Evolutionary conservation across 37 sponge, comb jelly and placozoan genomes (phyloP).

Genomic region (Mnemiopsis leidyi): DNA sequence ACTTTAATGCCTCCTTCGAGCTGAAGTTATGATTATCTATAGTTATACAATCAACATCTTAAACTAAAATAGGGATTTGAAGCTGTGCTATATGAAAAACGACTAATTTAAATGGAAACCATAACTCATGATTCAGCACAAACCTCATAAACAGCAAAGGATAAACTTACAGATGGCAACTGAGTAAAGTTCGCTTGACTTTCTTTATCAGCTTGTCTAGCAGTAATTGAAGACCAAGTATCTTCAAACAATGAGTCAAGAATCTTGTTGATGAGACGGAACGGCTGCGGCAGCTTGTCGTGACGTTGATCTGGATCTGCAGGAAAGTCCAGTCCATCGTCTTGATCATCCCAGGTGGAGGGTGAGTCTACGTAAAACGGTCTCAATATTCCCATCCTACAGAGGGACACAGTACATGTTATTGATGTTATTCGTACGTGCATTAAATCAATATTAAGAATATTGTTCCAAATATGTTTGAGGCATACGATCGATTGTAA

Average conservation of each 20-base stretch:
- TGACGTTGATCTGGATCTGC: constrained; percentile 16
- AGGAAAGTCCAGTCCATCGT: constrained; percentile 25
- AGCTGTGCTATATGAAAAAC: too few relatives aligned
- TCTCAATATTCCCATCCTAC: constrained; percentile 22
- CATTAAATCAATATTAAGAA: too few relatives aligned
- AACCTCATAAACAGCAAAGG: background rate
- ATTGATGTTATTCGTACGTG: too few relatives aligned
- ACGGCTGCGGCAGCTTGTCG: constrained; percentile 52
- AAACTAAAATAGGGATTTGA: too few relatives aligned
- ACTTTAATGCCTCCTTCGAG: background rate
- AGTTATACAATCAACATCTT: too few relatives aligned
- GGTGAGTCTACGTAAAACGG: constrained; percentile 62
- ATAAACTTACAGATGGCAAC: constrained; percentile 10
- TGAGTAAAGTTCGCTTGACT: background rate
- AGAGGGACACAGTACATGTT: too few relatives aligned
- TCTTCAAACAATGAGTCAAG: constrained; percentile 10
- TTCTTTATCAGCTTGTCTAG: constrained; percentile 6
- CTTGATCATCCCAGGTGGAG: constrained; percentile 44
- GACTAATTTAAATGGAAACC: too few relatives aligned
- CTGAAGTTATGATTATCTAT: too few relatives aligned
- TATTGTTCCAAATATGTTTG: too few relatives aligned
- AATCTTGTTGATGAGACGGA: constrained; percentile 42
- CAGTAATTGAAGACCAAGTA: background rate
- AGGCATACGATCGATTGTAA: too few relatives aligned
- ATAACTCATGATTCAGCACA: too few relatives aligned